A percentile compares a stretch with the other conserved stretches of the same genome.
Evolutionary conservation across 1,140 invertebrate genomes (phyloP).

Genomic region (Drosophila rhopaloa): DNA sequence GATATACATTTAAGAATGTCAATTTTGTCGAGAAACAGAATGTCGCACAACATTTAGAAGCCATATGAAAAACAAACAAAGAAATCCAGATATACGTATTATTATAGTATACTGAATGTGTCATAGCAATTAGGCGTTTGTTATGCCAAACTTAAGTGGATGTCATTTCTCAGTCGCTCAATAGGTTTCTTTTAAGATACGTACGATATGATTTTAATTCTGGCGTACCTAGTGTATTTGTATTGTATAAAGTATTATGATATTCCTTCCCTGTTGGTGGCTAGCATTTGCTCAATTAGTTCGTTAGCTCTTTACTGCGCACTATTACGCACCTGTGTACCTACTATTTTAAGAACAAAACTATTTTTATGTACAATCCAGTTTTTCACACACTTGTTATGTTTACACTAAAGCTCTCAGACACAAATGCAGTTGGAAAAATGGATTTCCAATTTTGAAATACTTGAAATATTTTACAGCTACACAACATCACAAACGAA

Average conservation of each 20-base stretch:
- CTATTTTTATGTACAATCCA: conserved; percentile 50
- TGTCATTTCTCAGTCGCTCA: conserved; percentile 18
- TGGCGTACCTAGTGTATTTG: conserved; percentile 35
- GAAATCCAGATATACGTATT: conserved; percentile 54
- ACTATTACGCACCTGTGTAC: conserved; percentile 63
- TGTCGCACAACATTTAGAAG: conserved; percentile 53
- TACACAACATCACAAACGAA: conserved; percentile 37
- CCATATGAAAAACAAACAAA: conserved; percentile 46
- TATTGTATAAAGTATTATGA: conserved; percentile 55
- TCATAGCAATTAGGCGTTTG: conserved; percentile 51
- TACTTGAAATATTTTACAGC: conserved; percentile 3
- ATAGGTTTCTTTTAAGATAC: conserved; percentile 19
- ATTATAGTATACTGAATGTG: conserved; percentile 51
- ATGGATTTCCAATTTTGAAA: neutral
- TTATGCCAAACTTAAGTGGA: conserved; percentile 23
- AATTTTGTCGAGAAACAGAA: conserved; percentile 50
- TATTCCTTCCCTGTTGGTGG: conserved; percentile 62
- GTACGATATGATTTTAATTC: conserved; percentile 17
- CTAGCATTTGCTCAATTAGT: conserved; percentile 77
- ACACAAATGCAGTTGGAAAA: conserved; percentile 12
- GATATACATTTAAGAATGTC: conserved; percentile 45
- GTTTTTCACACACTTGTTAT: conserved; percentile 65
- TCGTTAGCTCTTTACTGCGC: conserved; percentile 47
- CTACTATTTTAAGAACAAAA: conserved; percentile 72
- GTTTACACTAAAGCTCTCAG: conserved; percentile 51